These are phyloP conservation scores for Carassius auratus DNA, from an alignment of 2,113 vertebrate species.

Conservation along the genomic window DNA sequence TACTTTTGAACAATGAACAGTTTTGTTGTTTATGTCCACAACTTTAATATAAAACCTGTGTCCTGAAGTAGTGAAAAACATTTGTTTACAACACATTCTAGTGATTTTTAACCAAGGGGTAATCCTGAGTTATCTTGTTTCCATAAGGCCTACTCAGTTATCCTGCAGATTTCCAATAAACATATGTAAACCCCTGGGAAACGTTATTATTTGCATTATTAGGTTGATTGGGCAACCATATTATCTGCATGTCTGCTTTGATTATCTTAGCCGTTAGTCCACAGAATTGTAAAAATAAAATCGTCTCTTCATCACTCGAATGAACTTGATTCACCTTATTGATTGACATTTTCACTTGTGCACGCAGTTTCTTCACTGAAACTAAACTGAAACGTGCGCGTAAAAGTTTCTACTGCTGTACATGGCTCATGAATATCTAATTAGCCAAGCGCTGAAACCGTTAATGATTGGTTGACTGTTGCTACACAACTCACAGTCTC, in stretches of 20 bases:
- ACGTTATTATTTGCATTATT: background rate
- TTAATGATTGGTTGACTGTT: constrained; percentile 7
- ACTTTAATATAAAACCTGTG: background rate
- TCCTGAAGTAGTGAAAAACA: background rate
- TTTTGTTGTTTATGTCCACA: background rate
- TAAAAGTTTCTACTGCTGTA: too few species aligned
- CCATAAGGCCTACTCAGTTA: background rate
- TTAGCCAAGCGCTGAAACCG: background rate
- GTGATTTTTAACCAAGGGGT: background rate
- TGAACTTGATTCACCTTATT: background rate
- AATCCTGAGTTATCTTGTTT: background rate
- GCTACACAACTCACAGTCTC: background rate
- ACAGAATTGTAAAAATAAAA: background rate
- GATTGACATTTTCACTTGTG: background rate
- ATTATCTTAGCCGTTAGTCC: background rate
- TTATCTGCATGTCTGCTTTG: background rate
- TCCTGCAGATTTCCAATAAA: background rate
- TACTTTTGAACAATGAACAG: background rate
- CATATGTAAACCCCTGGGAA: background rate
- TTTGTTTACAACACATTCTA: background rate
- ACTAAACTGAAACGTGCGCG: too few species aligned
- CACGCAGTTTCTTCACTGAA: background rate
- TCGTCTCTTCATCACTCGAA: background rate
- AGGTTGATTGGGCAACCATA: background rate
- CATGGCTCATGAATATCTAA: background rate